Percentiles rank a stretch among this genome's conserved stretches.
These are phyloP conservation scores for Anabas testudineus DNA, from an alignment of 2,797 vertebrate genomes.

Conservation along the genomic window DNA sequence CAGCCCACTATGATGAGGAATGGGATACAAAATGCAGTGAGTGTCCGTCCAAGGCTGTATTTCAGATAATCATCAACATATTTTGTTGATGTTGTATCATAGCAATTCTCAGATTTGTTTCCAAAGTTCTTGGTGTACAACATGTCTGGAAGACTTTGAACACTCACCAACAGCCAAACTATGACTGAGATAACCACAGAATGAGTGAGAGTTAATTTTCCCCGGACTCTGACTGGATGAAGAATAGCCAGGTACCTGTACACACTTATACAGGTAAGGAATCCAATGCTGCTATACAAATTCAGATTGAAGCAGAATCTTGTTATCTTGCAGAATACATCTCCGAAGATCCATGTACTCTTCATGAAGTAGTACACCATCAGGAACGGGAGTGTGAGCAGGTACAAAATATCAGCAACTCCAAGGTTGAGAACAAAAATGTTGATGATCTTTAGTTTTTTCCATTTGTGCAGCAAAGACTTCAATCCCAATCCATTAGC, in stretches of 20 bases:
- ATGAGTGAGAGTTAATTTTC: conserved; percentile 66
- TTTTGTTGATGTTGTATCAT: conserved; percentile 64
- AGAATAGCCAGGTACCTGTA: conserved; percentile 88
- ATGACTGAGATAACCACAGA: conserved; percentile 52
- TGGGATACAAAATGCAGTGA: conserved; percentile 84
- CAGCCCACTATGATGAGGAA: conserved; percentile 83
- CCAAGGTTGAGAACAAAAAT: too few relatives aligned
- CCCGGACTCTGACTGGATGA: conserved; percentile 80
- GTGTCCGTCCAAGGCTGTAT: conserved; percentile 75
- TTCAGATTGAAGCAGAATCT: conserved; percentile 87
- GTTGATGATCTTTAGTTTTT: too few relatives aligned
- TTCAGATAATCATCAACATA: conserved; percentile 65
- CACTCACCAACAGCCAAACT: conserved; percentile 82
- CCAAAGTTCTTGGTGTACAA: conserved; percentile 68
- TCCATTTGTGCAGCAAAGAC: too few relatives aligned
- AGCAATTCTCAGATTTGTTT: background rate
- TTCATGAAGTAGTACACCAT: conserved; percentile 77
- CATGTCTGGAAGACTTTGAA: conserved; percentile 81
- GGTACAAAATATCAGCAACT: too few relatives aligned
- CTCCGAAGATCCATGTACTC: conserved; percentile 82
- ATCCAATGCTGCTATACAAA: conserved; percentile 88
- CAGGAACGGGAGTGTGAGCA: conserved; percentile 39
- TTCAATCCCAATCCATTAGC: too few relatives aligned
- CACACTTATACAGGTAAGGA: conserved; percentile 88
- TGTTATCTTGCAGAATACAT: conserved; percentile 82